phyloP scores from a whole-genome alignment of 2,113 vertebrate genomes.

The Pampusana beccarii region DNA sequence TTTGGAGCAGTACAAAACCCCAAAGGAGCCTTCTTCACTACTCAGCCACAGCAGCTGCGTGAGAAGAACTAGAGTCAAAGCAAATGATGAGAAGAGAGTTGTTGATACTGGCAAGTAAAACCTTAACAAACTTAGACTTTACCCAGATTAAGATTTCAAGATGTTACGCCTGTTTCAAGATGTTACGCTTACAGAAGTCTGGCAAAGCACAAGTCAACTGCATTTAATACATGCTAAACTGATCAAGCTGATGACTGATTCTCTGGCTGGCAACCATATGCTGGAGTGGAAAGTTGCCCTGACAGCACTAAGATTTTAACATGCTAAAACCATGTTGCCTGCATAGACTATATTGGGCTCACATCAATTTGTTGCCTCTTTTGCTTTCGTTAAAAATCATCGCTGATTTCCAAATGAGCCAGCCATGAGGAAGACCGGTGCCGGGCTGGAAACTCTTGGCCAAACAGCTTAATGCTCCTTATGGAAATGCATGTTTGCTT shows the following conservation, averaged over 20 bases:
- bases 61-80: neutral
- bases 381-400: neutral
- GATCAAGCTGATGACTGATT: neutral
- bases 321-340: neutral
- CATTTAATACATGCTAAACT: neutral
- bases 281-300: neutral
- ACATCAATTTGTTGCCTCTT: neutral
- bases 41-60: neutral
- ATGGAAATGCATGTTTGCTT: neutral
- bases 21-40: neutral
- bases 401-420: neutral
- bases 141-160: constrained; percentile 30
- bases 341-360: neutral
- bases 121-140: neutral
- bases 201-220: neutral
- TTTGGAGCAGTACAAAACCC: neutral
- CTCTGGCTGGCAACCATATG: neutral
- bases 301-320: neutral
- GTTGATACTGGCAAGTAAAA: constrained; percentile 32
- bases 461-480: neutral
- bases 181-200: neutral
- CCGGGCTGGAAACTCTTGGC: neutral
- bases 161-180: neutral
- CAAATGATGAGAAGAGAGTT: neutral
- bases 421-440: neutral